Base-by-base conservation (phyloP, 2,797 vertebrate genomes). In the Eulemur rubriventer region DNA sequence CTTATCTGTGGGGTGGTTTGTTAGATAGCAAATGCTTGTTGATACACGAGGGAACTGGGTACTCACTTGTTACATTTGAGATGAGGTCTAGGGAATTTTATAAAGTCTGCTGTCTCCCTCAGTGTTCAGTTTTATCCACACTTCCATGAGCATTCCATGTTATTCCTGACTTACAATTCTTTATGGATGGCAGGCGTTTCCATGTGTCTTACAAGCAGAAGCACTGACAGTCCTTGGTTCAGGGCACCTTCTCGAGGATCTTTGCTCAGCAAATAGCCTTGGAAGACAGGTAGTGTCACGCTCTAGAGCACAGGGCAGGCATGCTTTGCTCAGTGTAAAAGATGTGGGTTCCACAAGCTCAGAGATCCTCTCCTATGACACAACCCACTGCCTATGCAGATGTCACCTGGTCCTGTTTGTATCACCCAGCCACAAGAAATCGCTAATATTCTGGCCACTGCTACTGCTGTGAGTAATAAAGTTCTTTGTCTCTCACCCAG, bases 251-350 rank as follows among this genome's bases (percentile, higher is more conserved):
- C 75, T 59, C 69, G 90, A 94, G 78, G 52, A 69, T 11, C 69
- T 92, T n/a, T 61, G 17, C 52, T 89, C 43, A 48, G 46, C 79
- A 48, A 91, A 30, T 52, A 91, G 50, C 38, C 38, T 93, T 41
- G 24, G 18, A 33, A 91, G 43, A 78, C 38, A 93, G 50, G 48
- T 2, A 20, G 24, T 4, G 30, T 30, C 24, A 4, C 16, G 52
- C n/a, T 52, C 43, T 0, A 0, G 48, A 61, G 28, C 41, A 50
- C 20, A 80, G 17, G 52, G 41, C 26, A 26, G n/a, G 43, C 30
- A 2, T 20, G 48, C 26, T 75, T 43, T 57, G 46, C 41, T 30
- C 57, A 30, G 7, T 9, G 17, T 63, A 18, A 75, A 92, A 85
- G 18, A 50, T 38, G 10, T 0, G 6, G 72, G 4, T 16, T 55